phyloP scores from a whole-genome alignment of 37 sponge, comb jelly and placozoan genomes.

The Halisarca cf. caerulea region DNA sequence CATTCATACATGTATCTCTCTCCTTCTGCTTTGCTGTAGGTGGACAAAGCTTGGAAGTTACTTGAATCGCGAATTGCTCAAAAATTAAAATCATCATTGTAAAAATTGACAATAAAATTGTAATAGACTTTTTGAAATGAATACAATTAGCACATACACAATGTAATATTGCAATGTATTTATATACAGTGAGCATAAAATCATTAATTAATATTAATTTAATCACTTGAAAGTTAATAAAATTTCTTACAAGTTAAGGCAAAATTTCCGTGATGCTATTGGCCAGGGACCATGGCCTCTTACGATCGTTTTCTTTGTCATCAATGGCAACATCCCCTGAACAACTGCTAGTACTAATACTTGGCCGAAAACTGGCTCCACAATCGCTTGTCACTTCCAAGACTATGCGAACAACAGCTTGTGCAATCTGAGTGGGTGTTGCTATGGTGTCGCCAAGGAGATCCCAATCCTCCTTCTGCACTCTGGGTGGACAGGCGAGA shows the following conservation, averaged over 20 bases:
- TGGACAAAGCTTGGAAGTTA: slow-evolving; percentile 56
- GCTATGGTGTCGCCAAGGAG: slow-evolving; percentile 50
- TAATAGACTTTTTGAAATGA: too few species aligned
- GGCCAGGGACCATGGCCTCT: slow-evolving; percentile 20
- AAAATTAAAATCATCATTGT: background rate
- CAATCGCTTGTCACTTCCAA: background rate
- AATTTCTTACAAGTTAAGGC: too few species aligned
- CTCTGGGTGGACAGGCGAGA: slow-evolving; percentile 49
- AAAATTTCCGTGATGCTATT: background rate
- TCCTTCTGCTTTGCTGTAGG: slow-evolving; percentile 27
- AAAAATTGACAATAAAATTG: background rate
- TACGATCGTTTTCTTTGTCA: background rate
- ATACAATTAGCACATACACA: too few species aligned
- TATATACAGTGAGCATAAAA: too few species aligned
- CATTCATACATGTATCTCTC: background rate
- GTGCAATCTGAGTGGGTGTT: slow-evolving; percentile 42
- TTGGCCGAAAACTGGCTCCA: too few species aligned
- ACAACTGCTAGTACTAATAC: background rate
- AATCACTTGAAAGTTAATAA: too few species aligned
- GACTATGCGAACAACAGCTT: slow-evolving; percentile 52
- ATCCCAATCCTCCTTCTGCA: slow-evolving; percentile 69
- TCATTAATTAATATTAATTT: too few species aligned
- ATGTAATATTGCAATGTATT: too few species aligned
- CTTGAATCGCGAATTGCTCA: slow-evolving; percentile 34
- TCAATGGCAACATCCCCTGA: background rate